phyloP scores from a whole-genome alignment of 1,140 invertebrate genomes.

The Drosophila simulans region DNA sequence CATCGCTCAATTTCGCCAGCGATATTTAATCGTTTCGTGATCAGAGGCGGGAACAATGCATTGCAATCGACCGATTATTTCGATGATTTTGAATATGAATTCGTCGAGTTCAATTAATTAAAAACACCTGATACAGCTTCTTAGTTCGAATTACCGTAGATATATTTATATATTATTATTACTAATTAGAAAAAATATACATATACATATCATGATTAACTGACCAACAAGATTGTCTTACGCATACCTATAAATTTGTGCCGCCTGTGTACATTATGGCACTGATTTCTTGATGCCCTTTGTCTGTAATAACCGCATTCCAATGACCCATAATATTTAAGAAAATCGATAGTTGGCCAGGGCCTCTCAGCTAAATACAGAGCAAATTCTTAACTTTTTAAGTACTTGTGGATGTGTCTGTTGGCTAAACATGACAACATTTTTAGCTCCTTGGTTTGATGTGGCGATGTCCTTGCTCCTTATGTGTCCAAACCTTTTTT shows the following conservation, averaged over 20 bases:
- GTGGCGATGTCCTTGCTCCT: not conserved
- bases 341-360: slow-evolving; percentile 5
- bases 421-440: not conserved
- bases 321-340: not conserved
- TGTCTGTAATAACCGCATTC: not conserved
- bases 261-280: not conserved
- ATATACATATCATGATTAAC: not conserved
- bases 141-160: not conserved
- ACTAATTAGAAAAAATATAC: too few relatives aligned
- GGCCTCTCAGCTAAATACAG: not conserved
- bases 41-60: not conserved
- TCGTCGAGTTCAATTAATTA: not conserved
- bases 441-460: not conserved
- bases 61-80: slow-evolving; percentile 4
- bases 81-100: not conserved
- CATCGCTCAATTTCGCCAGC: not conserved
- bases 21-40: slow-evolving; percentile 19
- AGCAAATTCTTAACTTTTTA: slow-evolving; percentile 1
- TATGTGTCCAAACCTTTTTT: slow-evolving; percentile 1
- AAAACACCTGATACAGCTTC: not conserved
- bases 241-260: not conserved
- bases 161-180: not conserved
- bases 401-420: not conserved
- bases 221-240: not conserved
- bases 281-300: not conserved